phyloP scores from a whole-genome alignment of 2,113 vertebrate species.

The Myxocyprinus asiaticus region DNA sequence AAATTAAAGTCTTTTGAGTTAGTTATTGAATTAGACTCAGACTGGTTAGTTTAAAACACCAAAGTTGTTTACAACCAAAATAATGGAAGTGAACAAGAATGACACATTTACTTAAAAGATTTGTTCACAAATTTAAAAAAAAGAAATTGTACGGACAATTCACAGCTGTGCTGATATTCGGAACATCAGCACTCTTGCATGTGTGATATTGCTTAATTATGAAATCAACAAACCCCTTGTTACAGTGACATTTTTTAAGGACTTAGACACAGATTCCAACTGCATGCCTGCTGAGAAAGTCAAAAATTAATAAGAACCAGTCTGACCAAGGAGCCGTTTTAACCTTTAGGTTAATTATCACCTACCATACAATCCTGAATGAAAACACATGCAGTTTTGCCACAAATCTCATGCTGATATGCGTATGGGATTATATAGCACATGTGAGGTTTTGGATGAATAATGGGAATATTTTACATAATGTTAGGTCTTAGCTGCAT shows the following conservation, averaged over 20 bases:
- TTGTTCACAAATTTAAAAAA: no score
- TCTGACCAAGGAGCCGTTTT: neutral
- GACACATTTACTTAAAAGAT: no score
- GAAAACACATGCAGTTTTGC: neutral
- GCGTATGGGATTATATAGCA: neutral
- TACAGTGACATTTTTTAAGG: neutral
- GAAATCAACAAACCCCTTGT: no score
- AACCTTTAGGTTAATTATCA: conserved; percentile 7
- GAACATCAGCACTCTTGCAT: no score
- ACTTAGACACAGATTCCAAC: neutral
- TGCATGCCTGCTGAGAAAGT: neutral
- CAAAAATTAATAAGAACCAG: conserved; percentile 13
- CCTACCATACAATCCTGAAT: neutral
- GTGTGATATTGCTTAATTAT: no score
- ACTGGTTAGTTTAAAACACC: no score
- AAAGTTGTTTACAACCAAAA: no score
- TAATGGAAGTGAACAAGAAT: no score
- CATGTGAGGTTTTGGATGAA: neutral
- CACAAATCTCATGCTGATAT: neutral
- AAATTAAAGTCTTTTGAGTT: no score
- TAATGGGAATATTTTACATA: neutral
- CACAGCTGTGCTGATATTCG: no score
- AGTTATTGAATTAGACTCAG: no score
- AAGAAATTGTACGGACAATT: no score
- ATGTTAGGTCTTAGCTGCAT: neutral